Evolutionary conservation across 2,888 invertebrate species (phyloP), one percentile per base, ranked within the genome.

Genomic region (Trisateles emortualis): DNA sequence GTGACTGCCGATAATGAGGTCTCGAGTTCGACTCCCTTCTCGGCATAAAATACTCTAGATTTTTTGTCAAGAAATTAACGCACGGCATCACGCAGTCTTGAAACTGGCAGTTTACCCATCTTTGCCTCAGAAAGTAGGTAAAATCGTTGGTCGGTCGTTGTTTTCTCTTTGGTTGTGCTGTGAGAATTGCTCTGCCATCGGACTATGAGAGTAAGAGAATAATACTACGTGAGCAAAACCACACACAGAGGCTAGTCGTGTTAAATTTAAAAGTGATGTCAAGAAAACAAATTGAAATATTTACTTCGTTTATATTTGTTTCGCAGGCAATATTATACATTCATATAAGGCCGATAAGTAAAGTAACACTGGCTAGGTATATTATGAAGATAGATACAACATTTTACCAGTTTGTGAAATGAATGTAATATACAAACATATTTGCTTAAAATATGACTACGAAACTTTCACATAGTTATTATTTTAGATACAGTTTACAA

Each of bases 321-420:
- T 87, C 65, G 84, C 86, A 87, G 88, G 88, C 88, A 84, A 81
- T 85, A 84, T 84, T 60, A 86, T 87, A 88, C 88, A 91, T 84
- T 83, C 71, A 83, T 81, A 81, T 81, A 83, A 86, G 86, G 85
- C 86, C 77, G 74, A 81, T 80, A 85, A 76, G 77, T 81, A 82
- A 79, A 79, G 66, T 62, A 72, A 66, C 26, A 79, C 72, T 78
- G 80, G 77, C 78, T 70, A 6, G 3, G 2, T 22, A 68, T 52
- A 76, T 64, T n/a, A n/a, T n/a, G n/a, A n/a, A n/a, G 64, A 76
- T 66, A 72, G 52, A 73, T 81, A 82, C 39, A 72, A 74, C 69
- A 64, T 40, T 56, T 64, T 48, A 72, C 65, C 60, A 73, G 64
- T 62, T 64, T 26, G n/a, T 57, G 38, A 55, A 63, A 69, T 63